Conservation (phyloP, 2,113 vertebrate species). For the Hemiprocne comata region DNA sequence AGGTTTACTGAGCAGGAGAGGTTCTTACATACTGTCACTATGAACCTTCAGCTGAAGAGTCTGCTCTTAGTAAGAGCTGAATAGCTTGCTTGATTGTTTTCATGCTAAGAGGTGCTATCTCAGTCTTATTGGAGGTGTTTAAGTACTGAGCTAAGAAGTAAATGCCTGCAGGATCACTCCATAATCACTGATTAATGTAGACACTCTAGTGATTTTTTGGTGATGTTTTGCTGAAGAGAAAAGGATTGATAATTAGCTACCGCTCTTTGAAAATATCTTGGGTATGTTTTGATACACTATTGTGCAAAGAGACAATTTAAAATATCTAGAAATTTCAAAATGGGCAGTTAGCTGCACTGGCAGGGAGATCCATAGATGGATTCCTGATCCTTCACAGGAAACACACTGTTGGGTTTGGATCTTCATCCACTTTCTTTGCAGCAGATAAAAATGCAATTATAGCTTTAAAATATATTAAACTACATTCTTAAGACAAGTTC, state of each 20-base stretch:
- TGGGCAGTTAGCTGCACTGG: not conserved
- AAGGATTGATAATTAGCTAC: not conserved
- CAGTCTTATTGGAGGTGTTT: not conserved
- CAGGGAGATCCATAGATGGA: not conserved
- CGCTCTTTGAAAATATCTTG: not conserved
- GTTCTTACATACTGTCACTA: not conserved
- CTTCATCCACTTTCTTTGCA: not conserved
- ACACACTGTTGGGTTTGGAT: not conserved
- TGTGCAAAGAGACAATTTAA: not conserved
- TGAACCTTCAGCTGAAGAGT: not conserved
- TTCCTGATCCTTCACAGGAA: not conserved
- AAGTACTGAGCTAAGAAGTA: not conserved
- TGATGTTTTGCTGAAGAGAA: not conserved
- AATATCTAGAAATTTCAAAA: not conserved
- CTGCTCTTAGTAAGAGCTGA: not conserved
- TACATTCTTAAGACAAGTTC: not conserved
- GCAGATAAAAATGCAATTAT: not conserved
- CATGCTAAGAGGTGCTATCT: not conserved
- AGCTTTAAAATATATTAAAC: not conserved
- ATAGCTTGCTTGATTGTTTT: not conserved
- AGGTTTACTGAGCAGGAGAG: not conserved
- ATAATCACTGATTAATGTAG: not conserved
- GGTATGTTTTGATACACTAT: not conserved
- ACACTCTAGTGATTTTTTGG: not conserved
- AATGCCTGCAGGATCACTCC: not conserved